Conservation (phyloP, 2,113 vertebrate species). For the Muntiacus reevesi region DNA sequence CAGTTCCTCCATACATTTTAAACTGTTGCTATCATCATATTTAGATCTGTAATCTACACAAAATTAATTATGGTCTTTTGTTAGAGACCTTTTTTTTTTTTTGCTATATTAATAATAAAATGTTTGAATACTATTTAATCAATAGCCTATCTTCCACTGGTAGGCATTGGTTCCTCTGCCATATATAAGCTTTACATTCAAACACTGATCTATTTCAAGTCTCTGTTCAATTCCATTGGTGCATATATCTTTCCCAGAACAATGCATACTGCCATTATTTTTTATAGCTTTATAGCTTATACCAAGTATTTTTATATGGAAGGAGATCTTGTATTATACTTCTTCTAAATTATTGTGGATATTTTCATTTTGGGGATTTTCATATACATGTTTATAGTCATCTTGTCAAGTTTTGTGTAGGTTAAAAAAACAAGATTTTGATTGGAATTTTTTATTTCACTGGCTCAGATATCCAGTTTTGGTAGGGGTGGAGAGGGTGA, state of each 20-base stretch:
- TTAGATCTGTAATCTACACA: background rate
- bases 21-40: background rate
- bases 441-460: background rate
- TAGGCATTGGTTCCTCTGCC: background rate
- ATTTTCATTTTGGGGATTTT: background rate
- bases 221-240: background rate
- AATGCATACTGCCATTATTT: background rate
- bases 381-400: background rate
- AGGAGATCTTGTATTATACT: background rate
- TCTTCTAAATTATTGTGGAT: background rate
- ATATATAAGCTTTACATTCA: background rate
- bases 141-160: background rate
- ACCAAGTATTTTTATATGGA: background rate
- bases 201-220: background rate
- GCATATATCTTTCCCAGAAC: background rate
- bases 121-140: background rate
- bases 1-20: background rate
- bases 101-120: background rate
- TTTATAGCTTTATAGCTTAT: background rate
- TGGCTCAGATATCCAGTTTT: background rate
- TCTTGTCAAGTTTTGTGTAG: background rate
- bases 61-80: background rate
- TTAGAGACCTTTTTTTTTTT: background rate
- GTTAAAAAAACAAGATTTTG: background rate
- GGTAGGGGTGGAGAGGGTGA: fast-evolving